Evolutionary conservation across 92 coral and sea anemone genomes (phyloP).

Genomic region (Epizoanthus ramosus): DNA sequence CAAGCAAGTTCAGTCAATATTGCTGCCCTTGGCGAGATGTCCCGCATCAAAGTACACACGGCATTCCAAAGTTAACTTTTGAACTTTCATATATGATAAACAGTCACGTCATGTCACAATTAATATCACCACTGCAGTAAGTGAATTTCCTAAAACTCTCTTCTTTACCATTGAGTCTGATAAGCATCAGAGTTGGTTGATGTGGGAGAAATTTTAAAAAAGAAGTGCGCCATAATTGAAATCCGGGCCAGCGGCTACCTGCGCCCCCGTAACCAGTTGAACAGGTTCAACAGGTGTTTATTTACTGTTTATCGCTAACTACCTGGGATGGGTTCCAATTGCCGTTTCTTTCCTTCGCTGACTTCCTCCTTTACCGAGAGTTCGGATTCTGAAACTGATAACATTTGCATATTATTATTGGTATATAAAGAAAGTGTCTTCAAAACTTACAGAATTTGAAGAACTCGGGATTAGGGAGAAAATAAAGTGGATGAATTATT

Average conservation of each 20-base stretch:
- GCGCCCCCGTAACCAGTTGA: neutral
- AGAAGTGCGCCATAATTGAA: conserved; percentile 16
- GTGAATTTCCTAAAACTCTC: neutral
- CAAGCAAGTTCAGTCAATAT: neutral
- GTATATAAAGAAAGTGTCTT: neutral
- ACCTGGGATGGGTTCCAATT: conserved; percentile 12
- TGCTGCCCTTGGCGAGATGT: conserved; percentile 13
- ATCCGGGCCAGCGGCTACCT: conserved; percentile 30
- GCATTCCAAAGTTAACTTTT: neutral
- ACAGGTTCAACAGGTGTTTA: conserved; percentile 27
- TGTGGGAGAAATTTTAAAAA: neutral
- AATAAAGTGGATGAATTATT: conserved; percentile 46
- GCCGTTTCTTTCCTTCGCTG: neutral
- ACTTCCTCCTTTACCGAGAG: neutral
- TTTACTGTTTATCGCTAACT: neutral
- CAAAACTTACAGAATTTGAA: neutral
- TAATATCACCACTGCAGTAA: neutral
- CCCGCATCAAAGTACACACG: neutral
- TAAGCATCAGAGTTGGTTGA: too few species aligned
- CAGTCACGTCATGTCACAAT: too few species aligned
- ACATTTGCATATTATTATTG: neutral
- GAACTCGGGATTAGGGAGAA: neutral
- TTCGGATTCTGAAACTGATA: conserved; percentile 11
- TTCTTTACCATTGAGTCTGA: too few species aligned
- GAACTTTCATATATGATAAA: neutral